Percentiles rank a stretch among this genome's conserved stretches.
These are phyloP conservation scores for Himantopus leucocephalus DNA, from an alignment of 2,113 vertebrate species.

Conservation along the genomic window DNA sequence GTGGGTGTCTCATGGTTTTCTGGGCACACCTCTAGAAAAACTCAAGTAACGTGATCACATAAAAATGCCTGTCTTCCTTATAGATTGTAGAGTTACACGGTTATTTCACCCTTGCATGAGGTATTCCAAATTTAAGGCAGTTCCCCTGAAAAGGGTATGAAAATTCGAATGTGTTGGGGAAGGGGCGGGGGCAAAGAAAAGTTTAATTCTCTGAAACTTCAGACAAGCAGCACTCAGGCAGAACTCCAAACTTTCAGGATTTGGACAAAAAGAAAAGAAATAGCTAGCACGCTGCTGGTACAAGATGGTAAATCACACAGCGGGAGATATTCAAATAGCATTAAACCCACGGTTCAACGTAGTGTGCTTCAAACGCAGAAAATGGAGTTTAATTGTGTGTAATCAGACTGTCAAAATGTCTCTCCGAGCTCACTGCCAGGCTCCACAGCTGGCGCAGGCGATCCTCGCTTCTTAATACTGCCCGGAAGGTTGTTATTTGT, in stretches of 20 bases:
- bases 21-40: neutral
- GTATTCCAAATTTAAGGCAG: neutral
- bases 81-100: rapidly evolving
- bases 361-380: neutral
- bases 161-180: neutral
- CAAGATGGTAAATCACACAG: neutral
- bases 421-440: neutral
- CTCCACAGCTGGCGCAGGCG: neutral
- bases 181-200: too few species aligned
- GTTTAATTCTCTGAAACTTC: neutral
- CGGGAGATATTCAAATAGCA: neutral
- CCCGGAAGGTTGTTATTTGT: neutral
- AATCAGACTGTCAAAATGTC: neutral
- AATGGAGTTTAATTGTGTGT: neutral
- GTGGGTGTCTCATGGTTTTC: rapidly evolving
- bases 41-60: too few species aligned
- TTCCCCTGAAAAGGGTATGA: neutral
- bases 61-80: neutral
- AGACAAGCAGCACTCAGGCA: neutral
- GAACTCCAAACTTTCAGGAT: neutral
- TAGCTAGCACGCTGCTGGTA: neutral
- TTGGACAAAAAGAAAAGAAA: neutral
- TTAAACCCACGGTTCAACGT: neutral
- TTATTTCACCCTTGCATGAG: neutral
- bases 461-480: neutral